Evolutionary conservation across 2,888 invertebrate species (phyloP).

Genomic region (Euplexia lucipara): DNA sequence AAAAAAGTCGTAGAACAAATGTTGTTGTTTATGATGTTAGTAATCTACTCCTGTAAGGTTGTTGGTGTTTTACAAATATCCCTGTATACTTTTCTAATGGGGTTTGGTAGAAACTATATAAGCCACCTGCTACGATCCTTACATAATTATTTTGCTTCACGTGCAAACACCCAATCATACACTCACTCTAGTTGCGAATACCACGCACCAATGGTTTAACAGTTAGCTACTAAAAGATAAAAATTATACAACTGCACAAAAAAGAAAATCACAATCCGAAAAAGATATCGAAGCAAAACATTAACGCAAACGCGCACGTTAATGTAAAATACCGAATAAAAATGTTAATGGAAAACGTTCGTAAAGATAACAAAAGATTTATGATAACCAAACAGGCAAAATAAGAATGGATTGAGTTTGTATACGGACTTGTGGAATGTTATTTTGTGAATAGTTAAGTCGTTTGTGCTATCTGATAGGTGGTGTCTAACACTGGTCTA

Average conservation of each 20-base stretch:
- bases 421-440: constrained; percentile 55
- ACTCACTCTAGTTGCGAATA: too few species aligned
- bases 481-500: constrained; percentile 12
- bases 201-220: too few species aligned
- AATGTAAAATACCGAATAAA: constrained; percentile 64
- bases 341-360: constrained; percentile 72
- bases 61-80: too few species aligned
- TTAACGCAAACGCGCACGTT: constrained; percentile 48
- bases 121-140: too few species aligned
- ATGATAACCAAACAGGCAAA: constrained; percentile 71
- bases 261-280: constrained; percentile 10
- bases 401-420: constrained; percentile 65
- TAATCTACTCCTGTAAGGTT: too few species aligned
- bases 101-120: too few species aligned
- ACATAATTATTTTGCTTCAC: too few species aligned
- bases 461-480: constrained; percentile 57
- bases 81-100: too few species aligned
- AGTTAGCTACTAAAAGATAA: neutral
- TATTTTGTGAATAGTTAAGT: constrained; percentile 63
- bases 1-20: too few species aligned
- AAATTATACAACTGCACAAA: constrained; percentile 2
- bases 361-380: constrained; percentile 74
- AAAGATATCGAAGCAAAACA: constrained; percentile 46
- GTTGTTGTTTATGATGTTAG: too few species aligned
- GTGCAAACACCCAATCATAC: too few species aligned